Evolutionary conservation across 2,797 vertebrate genomes (phyloP).

Genomic region (Ptychadena robeensis): DNA sequence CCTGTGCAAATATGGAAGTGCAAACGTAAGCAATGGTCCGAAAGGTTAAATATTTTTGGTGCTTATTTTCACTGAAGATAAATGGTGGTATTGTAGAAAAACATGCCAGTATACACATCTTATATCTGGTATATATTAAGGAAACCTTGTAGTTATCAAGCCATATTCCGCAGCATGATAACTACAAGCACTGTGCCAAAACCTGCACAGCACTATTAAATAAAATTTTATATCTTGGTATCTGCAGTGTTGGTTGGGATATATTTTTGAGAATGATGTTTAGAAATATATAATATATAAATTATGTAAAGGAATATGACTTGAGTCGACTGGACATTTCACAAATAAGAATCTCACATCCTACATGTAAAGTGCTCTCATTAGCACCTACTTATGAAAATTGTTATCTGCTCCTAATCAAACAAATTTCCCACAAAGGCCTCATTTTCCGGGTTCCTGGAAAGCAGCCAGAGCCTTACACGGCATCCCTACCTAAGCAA

Average conservation of each 20-base stretch:
- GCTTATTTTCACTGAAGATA: too few species aligned
- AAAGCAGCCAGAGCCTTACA: constrained; percentile 31
- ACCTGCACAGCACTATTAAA: not conserved
- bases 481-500: constrained; percentile 9
- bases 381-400: constrained; percentile 13
- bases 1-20: too few species aligned
- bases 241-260: not conserved
- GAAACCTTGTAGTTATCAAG: too few species aligned
- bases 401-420: constrained; percentile 20
- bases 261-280: not conserved
- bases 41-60: too few species aligned
- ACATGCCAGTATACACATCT: too few species aligned
- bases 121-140: too few species aligned
- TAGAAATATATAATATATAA: too few species aligned
- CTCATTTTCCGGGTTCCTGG: constrained; percentile 32
- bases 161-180: too few species aligned
- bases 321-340: not conserved
- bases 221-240: not conserved
- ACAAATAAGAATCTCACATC: not conserved
- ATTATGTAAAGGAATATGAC: not conserved
- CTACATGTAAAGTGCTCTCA: not conserved
- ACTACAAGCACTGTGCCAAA: not conserved
- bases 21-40: too few species aligned
- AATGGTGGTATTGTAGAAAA: too few species aligned
- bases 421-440: constrained; percentile 21